These are phyloP conservation scores for Cosmopolites sordidus DNA, from an alignment of 2,888 invertebrate genomes.

Conservation along the genomic window DNA sequence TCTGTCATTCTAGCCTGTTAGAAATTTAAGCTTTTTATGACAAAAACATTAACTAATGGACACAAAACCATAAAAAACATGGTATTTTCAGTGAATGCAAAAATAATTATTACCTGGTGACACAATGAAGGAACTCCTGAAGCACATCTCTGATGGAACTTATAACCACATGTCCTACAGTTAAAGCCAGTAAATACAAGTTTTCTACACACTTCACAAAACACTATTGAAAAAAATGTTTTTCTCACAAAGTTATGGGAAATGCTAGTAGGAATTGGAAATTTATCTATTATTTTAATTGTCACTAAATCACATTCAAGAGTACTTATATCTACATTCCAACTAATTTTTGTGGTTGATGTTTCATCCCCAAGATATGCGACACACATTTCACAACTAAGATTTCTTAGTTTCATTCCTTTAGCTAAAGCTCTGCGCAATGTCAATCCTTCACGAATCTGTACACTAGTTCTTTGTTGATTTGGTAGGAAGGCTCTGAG, in stretches of 20 bases:
- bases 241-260: constrained; percentile 94
- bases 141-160: constrained; percentile 95
- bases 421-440: constrained; percentile 86
- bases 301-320: constrained; percentile 83
- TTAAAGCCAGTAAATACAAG: constrained; percentile 94
- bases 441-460: constrained; percentile 76
- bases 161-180: constrained; percentile 95
- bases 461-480: constrained; percentile 89
- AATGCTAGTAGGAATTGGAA: constrained; percentile 86
- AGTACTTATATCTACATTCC: constrained; percentile 87
- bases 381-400: constrained; percentile 88
- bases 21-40: too few relatives aligned
- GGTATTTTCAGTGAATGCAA: not conserved
- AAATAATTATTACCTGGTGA: constrained; percentile 68
- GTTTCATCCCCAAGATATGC: constrained; percentile 63
- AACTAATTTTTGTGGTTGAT: constrained; percentile 67
- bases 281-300: constrained; percentile 84
- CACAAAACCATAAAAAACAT: not conserved
- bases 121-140: constrained; percentile 84
- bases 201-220: constrained; percentile 94
- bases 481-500: constrained; percentile 90
- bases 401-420: constrained; percentile 84
- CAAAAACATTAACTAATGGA: not conserved
- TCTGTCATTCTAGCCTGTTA: constrained; percentile 70
- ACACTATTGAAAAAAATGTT: constrained; percentile 94